Base-by-base conservation (phyloP, 64 coral and sea anemone genomes). In the Trachythela sp. region DNA sequence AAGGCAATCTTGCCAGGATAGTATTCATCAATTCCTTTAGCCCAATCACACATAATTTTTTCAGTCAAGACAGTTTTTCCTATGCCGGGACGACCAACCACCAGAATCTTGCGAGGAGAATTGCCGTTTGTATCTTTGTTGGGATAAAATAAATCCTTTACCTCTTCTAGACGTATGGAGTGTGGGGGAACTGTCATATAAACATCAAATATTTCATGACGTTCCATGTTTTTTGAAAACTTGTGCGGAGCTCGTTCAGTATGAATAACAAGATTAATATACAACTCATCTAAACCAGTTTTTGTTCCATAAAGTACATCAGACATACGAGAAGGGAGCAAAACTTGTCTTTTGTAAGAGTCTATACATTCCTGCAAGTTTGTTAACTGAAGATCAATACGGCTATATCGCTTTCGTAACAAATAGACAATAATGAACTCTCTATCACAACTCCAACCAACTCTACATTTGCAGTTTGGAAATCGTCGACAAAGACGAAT, bases 221-320 rank as follows among this genome's bases (percentile, higher is more conserved):
- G 14, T 22, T 2, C 18, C 54, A 59, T 59, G 54, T 59, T 22
- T 59, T 22, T 59, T 59, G 54, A 59, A 59, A 59, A 59, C 54
- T 59, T 59, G 54, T n/a, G 54, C 2, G 54, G 85, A 32, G 85
- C 85, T 86, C 18, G 85, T 56, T 40, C 54, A 59, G 54, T 59
- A 4, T 59, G 54, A 59, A 59, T 59, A 59, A 59, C 54, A 59
- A 59, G 15, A 22, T 59, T n/a, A 18, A 59, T 59, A 59, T 59
- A 59, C 54, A 59, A 59, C 0, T 52, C 48, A 86, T 86, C 85
- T 51, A 86, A 56, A 33, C 2, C 54, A 11, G n/a, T n/a, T n/a
- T n/a, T n/a, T n/a, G n/a, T n/a, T n/a, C n/a, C n/a, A n/a, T n/a
- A n/a, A n/a, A n/a, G n/a, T n/a, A n/a, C n/a, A n/a, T n/a, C n/a